Base-by-base conservation (phyloP, 2,113 vertebrate genomes). In the Sceloporus tristichus region DNA sequence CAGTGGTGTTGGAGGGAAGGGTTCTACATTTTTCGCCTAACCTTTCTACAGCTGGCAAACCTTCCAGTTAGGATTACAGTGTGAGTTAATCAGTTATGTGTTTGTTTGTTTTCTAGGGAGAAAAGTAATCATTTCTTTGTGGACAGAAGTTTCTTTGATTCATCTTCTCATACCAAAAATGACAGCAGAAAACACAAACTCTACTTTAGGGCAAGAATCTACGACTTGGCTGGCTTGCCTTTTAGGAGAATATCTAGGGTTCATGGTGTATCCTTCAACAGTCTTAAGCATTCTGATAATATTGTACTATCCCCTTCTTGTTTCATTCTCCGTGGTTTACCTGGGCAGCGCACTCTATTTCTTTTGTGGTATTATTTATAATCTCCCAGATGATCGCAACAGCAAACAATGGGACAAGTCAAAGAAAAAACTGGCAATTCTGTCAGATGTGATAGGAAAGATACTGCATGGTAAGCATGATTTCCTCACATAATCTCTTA, bases 401-500 rank as follows among this genome's bases (percentile, higher is more conserved):
- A 78, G 10, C 59, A 38, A 65, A 25, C 34, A 7, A 14, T 38
- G 38, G n/a, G 59, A 66, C 18, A 66, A 82, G 11, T 3, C 79
- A 82, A 66, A 3, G 79, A 29, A 80, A 93, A 98, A 98, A 0
- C 93, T 98, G 93, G 98, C 98, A 0, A 97, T 96, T 3, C 92
- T 98, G 27, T 98, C 98, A 98, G 98, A 98, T 1, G 97, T 98
- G 87, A 97, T 98, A 5, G 98, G 97, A 65, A 96, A 97, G 2
- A 98, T 98, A 88, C 98, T 98, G 98, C 98, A 98, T 1, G 98
- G 98, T 98, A 94, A 96, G 92, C 78, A 73, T 25, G 27, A 71
- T 71, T 71, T 71, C 29, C 27, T 71, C 11, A 71, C 68, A 10
- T 71, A 71, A 29, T 29, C 8, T 71, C 68, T 10, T 29, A n/a